phyloP scores from a whole-genome alignment of 2,888 invertebrate genomes.

The Eupithecia vulgata region DNA sequence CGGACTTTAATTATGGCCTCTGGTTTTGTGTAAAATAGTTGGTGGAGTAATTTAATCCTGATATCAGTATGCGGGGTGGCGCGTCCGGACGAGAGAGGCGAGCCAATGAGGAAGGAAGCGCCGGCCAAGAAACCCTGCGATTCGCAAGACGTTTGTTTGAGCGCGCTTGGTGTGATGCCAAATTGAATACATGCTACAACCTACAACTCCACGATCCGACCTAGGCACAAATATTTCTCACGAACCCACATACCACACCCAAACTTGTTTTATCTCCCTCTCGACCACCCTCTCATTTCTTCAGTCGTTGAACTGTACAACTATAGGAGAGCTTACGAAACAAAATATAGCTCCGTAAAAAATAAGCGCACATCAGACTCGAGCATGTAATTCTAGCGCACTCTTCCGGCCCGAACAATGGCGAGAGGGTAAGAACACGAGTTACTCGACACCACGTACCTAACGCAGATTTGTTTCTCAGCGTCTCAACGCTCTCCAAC shows the following conservation, averaged over 20 bases:
- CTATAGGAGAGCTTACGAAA: constrained; percentile 75
- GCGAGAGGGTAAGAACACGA: constrained; percentile 84
- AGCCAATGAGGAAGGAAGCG: constrained; percentile 62
- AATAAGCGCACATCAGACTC: constrained; percentile 84
- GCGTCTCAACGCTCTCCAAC: constrained; percentile 57
- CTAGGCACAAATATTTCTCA: constrained; percentile 51
- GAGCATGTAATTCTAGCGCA: constrained; percentile 84
- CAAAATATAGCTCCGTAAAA: constrained; percentile 82
- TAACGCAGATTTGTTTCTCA: constrained; percentile 84
- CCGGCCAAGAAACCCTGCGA: constrained; percentile 56
- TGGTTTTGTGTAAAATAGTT: constrained; percentile 84
- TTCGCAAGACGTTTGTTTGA: constrained; percentile 52
- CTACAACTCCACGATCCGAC: constrained; percentile 7
- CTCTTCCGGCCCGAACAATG: constrained; percentile 84
- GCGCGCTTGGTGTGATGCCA: constrained; percentile 47
- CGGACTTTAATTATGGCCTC: constrained; percentile 82
- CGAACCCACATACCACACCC: constrained; percentile 56
- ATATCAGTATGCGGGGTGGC: constrained; percentile 78
- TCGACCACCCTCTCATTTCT: constrained; percentile 74
- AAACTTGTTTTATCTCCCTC: constrained; percentile 73
- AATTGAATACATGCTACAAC: constrained; percentile 27
- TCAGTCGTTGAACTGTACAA: constrained; percentile 82
- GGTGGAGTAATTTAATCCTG: constrained; percentile 80
- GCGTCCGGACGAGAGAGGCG: constrained; percentile 64
- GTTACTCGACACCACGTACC: constrained; percentile 84